Base-by-base conservation (phyloP, 2,888 invertebrate genomes). In the Nesidiocoris tenuis region DNA sequence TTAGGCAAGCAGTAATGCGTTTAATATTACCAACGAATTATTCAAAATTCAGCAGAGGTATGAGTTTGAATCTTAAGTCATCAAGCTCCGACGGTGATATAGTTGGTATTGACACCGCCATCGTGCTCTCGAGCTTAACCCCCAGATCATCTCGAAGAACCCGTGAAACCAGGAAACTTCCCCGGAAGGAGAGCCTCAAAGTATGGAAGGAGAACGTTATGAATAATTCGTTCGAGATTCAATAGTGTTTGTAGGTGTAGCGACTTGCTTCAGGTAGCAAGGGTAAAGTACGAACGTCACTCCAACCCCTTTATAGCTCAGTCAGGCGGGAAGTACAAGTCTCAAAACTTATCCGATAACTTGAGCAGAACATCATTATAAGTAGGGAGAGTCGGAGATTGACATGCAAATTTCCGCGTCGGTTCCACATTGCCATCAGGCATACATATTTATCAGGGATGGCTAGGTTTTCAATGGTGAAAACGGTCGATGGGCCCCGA, bases 361-460 rank as follows among this genome's bases (percentile, higher is more conserved):
- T 70, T 59, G 59, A 70, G 70, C 59, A 23, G 25, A 22, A 70
- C 61, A 61, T 59, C 59, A 59, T 70, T 59, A 70, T 59, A 70
- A 70, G 25, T 70, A 24, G 25, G 17, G 70, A 19, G 18, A n/a
- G 18, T n/a, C 19, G 61, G 0, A 59, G 59, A 70, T 59, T 59
- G 59, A 70, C 68, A 70, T 59, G 70, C 59, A 70, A 70, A 70
- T 70, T n/a, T 59, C 57, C n/a, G 59, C 17, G 17, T 24, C 24
- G 70, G 25, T 57, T 59, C 23, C 68, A 56, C 68, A 70, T 70
- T 57, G 57, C 70, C 57, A 57, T 70, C 70, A 39, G 39, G 39
- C 70, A 70, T 59, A 70, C 59, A 70, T 70, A 70, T 70, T 70
- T 70, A 70, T 70, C 70, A 70, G 59, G 56, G 56, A 54, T 65